A percentile compares a stretch with the other conserved stretches of the same genome.
phyloP scores from a whole-genome alignment of 2,888 invertebrate species.

The Perizoma flavofasciatum region DNA sequence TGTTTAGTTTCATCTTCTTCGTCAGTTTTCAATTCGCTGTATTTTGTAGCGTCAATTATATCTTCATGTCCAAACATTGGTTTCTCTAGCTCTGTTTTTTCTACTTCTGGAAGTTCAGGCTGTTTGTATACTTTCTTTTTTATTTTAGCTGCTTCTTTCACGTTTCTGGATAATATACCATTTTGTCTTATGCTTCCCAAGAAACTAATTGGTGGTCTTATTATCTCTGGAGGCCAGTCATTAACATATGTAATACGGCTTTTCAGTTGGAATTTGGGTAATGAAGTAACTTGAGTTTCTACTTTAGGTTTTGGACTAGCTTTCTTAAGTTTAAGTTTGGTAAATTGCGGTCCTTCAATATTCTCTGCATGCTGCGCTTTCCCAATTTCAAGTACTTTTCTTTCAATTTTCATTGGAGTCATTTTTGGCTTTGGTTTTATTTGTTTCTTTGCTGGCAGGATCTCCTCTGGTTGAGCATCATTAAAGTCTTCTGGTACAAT shows the following conservation, averaged over 20 bases:
- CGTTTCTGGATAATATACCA: slow-evolving; percentile 88
- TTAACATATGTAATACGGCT: slow-evolving; percentile 86
- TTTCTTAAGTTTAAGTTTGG: slow-evolving; percentile 88
- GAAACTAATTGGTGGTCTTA: slow-evolving; percentile 76
- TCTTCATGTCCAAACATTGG: slow-evolving; percentile 80
- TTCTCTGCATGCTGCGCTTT: slow-evolving; percentile 86
- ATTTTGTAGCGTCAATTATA: slow-evolving; percentile 61
- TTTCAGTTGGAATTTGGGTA: slow-evolving; percentile 88
- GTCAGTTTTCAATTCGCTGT: slow-evolving; percentile 47
- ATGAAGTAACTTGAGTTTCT: slow-evolving; percentile 59
- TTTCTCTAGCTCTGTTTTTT: slow-evolving; percentile 83
- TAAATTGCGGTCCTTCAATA: slow-evolving; percentile 85
- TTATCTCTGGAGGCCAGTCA: slow-evolving; percentile 85
- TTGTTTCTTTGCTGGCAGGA: slow-evolving; percentile 36
- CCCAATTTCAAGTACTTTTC: slow-evolving; percentile 85
- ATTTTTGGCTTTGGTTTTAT: slow-evolving; percentile 60
- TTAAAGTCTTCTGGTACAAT: not conserved
- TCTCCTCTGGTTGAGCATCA: slow-evolving; percentile 12
- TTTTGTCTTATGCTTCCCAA: slow-evolving; percentile 84
- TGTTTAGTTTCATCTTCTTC: slow-evolving; percentile 48
- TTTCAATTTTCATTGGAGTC: slow-evolving; percentile 85
- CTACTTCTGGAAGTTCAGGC: slow-evolving; percentile 81
- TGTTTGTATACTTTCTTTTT: slow-evolving; percentile 84
- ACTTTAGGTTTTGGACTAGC: slow-evolving; percentile 76
- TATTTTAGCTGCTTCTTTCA: slow-evolving; percentile 87